Percentiles rank a stretch among this genome's conserved stretches.
Evolutionary conservation across 1,140 invertebrate genomes (phyloP).

Genomic region (Limonius californicus): DNA sequence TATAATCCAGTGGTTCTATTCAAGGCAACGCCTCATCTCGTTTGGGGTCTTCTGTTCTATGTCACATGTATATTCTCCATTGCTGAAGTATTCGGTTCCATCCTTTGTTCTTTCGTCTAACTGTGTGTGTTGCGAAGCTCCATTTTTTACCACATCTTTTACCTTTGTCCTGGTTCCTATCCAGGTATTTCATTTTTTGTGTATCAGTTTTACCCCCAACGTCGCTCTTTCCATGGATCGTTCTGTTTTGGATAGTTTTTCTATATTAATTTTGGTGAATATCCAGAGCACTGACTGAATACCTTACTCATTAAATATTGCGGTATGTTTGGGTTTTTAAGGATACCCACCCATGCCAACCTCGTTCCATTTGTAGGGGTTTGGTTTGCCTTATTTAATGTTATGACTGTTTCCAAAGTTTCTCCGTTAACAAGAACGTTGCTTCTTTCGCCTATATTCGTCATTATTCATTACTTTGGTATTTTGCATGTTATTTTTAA

Average conservation of each 20-base stretch:
- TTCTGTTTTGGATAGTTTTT: not conserved
- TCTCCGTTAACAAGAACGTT: not conserved
- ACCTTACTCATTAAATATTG: not conserved
- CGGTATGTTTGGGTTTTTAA: not conserved
- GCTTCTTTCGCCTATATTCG: not conserved
- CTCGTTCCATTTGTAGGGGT: not conserved
- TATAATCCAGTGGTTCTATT: not conserved
- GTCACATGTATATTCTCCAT: not conserved
- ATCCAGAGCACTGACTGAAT: not conserved
- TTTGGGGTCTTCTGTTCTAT: not conserved
- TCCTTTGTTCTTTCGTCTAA: not conserved
- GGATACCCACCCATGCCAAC: not conserved
- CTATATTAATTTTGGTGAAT: not conserved
- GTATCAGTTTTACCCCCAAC: not conserved
- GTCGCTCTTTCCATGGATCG: too few species aligned
- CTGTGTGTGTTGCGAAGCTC: not conserved
- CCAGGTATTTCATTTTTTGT: not conserved
- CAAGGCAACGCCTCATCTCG: not conserved
- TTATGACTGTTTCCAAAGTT: not conserved
- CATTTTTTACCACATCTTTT: not conserved
- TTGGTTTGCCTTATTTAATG: not conserved
- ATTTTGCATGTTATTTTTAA: not conserved
- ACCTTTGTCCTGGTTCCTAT: too few species aligned
- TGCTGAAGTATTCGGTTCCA: not conserved
- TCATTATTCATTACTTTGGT: slow-evolving; percentile 7